phyloP scores from a whole-genome alignment of 2,113 vertebrate genomes.

The Pitta sordida region DNA sequence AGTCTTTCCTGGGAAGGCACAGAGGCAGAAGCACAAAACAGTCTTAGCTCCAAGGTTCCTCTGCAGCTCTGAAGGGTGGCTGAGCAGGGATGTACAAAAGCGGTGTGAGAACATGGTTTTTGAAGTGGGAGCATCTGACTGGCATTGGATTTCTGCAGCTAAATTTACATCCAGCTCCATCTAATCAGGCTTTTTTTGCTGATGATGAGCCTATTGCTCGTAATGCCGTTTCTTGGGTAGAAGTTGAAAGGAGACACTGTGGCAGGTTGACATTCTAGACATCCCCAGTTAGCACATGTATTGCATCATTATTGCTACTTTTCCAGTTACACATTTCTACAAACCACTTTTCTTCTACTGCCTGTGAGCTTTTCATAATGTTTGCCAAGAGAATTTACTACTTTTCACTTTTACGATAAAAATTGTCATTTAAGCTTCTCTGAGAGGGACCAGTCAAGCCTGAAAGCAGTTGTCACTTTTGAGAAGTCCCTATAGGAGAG shows the following conservation, averaged over 20 bases:
- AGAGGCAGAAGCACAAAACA: too few relatives aligned
- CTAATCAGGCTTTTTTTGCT: neutral
- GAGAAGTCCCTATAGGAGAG: neutral
- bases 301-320: neutral
- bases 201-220: neutral
- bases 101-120: neutral
- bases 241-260: slow-evolving; percentile 12
- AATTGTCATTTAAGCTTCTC: neutral
- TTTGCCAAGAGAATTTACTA: neutral
- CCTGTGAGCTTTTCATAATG: neutral
- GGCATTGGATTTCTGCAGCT: neutral
- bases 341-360: neutral
- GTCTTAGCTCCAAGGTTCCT: neutral
- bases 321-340: neutral
- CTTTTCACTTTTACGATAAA: neutral
- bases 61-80: neutral
- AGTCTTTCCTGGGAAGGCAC: neutral
- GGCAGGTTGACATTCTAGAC: neutral
- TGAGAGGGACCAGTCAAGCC: neutral
- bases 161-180: neutral
- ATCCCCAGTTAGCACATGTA: neutral
- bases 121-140: slow-evolving; percentile 20
- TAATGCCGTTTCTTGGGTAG: neutral
- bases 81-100: neutral
- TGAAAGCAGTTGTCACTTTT: neutral